These are phyloP conservation scores for Lepilemur ruficaudatus DNA, from an alignment of 2,797 vertebrate species.

Conservation along the genomic window DNA sequence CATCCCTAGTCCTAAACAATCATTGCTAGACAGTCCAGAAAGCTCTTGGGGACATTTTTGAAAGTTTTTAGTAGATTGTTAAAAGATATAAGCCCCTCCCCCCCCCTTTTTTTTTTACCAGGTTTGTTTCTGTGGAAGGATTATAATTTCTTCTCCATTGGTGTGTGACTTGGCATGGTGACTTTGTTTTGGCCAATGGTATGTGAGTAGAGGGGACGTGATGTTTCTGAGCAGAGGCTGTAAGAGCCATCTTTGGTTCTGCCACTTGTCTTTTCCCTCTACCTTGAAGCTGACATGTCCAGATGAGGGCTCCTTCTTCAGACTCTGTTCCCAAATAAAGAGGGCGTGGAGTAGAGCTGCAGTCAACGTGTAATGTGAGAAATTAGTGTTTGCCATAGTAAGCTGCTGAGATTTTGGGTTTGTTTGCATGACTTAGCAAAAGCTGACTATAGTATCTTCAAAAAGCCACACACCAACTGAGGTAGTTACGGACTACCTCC, in stretches of 20 bases:
- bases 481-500: not conserved
- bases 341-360: not conserved
- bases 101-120: not conserved
- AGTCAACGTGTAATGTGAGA: not conserved
- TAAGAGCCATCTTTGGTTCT: not conserved
- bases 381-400: not conserved
- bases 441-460: not conserved
- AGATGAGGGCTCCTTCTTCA: not conserved
- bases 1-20: not conserved
- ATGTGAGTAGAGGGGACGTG: not conserved
- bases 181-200: not conserved
- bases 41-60: not conserved
- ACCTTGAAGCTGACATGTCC: not conserved
- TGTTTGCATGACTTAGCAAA: not conserved
- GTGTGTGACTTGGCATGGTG: not conserved
- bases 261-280: not conserved
- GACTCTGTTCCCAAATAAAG: not conserved
- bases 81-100: not conserved
- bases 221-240: not conserved
- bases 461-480: not conserved
- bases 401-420: not conserved
- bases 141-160: constrained; percentile 27
- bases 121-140: not conserved
- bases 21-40: not conserved
- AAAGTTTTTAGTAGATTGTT: not conserved